phyloP scores from a whole-genome alignment of 2,888 invertebrate genomes.

The Rhagophthalmus giganteus region DNA sequence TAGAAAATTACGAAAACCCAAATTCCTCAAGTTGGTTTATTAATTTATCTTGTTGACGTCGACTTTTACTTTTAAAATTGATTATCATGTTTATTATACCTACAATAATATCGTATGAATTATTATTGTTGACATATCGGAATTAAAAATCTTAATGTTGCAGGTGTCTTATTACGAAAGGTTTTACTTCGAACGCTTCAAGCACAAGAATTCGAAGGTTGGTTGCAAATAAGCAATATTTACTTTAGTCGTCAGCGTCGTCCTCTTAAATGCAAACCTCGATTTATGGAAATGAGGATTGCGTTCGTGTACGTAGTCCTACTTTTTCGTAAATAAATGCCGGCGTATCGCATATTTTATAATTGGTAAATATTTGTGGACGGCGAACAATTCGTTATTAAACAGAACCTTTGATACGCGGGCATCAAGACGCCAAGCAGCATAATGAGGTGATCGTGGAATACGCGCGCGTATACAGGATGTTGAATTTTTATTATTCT shows the following conservation, averaged over 20 bases:
- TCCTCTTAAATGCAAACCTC: slow-evolving; percentile 8
- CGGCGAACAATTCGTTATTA: too few relatives aligned
- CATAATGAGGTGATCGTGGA: too few relatives aligned
- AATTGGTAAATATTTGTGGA: too few relatives aligned
- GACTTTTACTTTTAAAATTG: slow-evolving; percentile 7
- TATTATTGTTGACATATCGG: slow-evolving; percentile 5
- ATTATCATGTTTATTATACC: slow-evolving; percentile 1
- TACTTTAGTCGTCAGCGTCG: slow-evolving; percentile 8
- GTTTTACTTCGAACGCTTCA: slow-evolving; percentile 12
- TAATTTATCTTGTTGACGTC: too few relatives aligned
- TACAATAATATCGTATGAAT: slow-evolving; percentile 2
- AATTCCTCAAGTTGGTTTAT: too few relatives aligned
- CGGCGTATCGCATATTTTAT: neutral
- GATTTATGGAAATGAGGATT: slow-evolving; percentile 1
- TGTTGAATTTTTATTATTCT: too few relatives aligned
- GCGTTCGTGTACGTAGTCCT: neutral
- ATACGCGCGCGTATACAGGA: too few relatives aligned
- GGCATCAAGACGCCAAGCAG: too few relatives aligned
- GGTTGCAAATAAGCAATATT: slow-evolving; percentile 20
- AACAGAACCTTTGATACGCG: too few relatives aligned
- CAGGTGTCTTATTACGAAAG: slow-evolving; percentile 19
- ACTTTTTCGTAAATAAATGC: neutral
- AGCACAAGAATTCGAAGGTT: slow-evolving; percentile 19
- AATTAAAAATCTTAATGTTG: slow-evolving; percentile 5
- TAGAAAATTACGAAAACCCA: too few relatives aligned